phyloP scores from a whole-genome alignment of 2,797 vertebrate species.

The Heteromormyrus szaboi region DNA sequence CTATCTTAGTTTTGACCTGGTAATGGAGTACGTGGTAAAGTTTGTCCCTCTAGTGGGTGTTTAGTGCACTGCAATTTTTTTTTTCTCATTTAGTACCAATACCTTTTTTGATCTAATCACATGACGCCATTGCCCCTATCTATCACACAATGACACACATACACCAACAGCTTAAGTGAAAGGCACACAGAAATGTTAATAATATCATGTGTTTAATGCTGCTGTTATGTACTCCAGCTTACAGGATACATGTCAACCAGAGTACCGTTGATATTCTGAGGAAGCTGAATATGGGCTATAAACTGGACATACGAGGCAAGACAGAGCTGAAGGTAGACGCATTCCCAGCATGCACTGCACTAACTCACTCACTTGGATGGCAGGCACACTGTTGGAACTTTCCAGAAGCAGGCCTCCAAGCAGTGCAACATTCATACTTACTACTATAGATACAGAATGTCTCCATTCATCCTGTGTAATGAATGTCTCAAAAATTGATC shows the following conservation, averaged over 20 bases:
- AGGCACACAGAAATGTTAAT: background rate
- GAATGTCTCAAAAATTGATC: background rate
- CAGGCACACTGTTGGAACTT: background rate
- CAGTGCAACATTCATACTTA: background rate
- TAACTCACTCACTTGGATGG: background rate
- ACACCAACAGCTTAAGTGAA: background rate
- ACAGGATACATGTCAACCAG: conserved; percentile 75
- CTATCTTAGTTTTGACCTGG: background rate
- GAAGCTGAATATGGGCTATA: conserved; percentile 68
- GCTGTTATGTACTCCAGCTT: conserved; percentile 53
- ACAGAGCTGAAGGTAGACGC: conserved; percentile 59
- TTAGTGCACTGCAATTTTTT: background rate
- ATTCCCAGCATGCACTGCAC: background rate
- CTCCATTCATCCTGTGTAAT: background rate
- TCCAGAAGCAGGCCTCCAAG: background rate
- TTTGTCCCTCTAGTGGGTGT: background rate
- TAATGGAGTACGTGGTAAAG: background rate
- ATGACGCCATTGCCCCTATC: background rate
- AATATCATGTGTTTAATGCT: background rate
- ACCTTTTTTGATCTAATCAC: background rate
- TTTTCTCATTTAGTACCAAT: background rate
- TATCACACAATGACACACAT: background rate
- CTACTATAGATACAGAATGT: background rate
- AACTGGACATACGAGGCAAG: conserved; percentile 59
- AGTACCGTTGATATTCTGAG: conserved; percentile 65